A percentile compares a stretch with the other conserved stretches of the same genome.
Conservation (phyloP, 2,888 invertebrate genomes). For the Cyclophora albipunctata region DNA sequence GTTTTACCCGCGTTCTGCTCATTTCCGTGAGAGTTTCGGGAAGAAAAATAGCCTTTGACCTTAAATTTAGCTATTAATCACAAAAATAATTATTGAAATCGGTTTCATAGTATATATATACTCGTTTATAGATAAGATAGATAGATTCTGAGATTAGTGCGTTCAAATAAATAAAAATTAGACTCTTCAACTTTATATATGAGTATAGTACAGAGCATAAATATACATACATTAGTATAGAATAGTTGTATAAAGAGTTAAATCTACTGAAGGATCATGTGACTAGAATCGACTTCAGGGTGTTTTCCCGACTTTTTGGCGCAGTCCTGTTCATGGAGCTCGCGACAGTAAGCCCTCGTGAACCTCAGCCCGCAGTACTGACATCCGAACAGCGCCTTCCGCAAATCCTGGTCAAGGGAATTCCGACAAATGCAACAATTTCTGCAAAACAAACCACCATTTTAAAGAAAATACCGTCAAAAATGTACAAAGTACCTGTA, state of each 20-base stretch:
- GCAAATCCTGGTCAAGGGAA: conserved; percentile 24
- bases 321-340: conserved; percentile 53
- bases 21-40: too few relatives aligned
- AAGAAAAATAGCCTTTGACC: too few relatives aligned
- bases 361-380: conserved; percentile 52
- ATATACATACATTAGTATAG: too few relatives aligned
- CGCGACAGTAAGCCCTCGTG: conserved; percentile 57
- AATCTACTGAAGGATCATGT: conserved; percentile 36
- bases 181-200: too few relatives aligned
- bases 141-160: too few relatives aligned
- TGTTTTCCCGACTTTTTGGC: conserved; percentile 27
- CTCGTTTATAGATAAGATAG: too few relatives aligned
- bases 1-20: too few relatives aligned
- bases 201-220: too few relatives aligned
- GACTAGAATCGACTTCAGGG: conserved; percentile 33
- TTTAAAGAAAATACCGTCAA: not conserved
- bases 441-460: conserved; percentile 21
- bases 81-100: too few relatives aligned
- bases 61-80: too few relatives aligned
- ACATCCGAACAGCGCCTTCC: conserved; percentile 39
- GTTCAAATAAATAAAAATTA: too few relatives aligned
- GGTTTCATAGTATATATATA: too few relatives aligned
- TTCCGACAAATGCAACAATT: conserved; percentile 57
- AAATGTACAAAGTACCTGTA: not conserved
- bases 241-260: not conserved